Evolutionary conservation across 2,888 invertebrate genomes (phyloP).

Genomic region (Hydroisotoma schaefferi): DNA sequence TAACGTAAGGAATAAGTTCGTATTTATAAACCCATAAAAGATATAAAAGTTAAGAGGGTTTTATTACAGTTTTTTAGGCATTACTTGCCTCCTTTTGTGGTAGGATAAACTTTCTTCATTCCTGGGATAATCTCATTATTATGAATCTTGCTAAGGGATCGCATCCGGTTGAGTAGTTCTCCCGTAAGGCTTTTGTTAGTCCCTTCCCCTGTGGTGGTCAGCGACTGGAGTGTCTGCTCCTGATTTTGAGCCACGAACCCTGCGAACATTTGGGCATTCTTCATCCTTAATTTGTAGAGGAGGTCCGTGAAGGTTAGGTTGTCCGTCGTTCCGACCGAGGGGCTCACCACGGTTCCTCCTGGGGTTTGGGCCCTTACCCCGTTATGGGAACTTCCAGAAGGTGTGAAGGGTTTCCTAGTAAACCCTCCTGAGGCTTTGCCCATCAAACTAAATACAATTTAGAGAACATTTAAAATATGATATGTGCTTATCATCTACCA

Average conservation of each 20-base stretch:
- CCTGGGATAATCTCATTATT: conserved; percentile 9
- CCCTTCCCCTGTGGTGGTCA: not conserved
- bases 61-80: too few species aligned
- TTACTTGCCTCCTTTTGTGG: not conserved
- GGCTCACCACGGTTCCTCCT: conserved; percentile 9
- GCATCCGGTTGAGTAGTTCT: conserved; percentile 18
- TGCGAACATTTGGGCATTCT: conserved; percentile 33
- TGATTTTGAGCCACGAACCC: conserved; percentile 17
- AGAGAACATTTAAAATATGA: too few species aligned
- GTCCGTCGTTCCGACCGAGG: too few species aligned
- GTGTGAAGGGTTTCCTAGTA: too few species aligned
- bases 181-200: conserved; percentile 6
- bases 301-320: conserved; percentile 44
- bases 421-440: too few species aligned
- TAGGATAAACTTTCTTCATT: conserved; percentile 20
- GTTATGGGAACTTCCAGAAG: too few species aligned
- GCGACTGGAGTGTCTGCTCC: not conserved
- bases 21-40: too few species aligned
- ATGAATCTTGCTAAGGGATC: conserved; percentile 4
- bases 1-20: too few species aligned
- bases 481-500: too few species aligned
- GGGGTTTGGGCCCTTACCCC: too few species aligned
- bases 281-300: conserved; percentile 40
- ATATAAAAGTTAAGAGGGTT: too few species aligned
- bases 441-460: too few species aligned